phyloP scores from a whole-genome alignment of 2,113 vertebrate species.

The Pelecanus crispus region DNA sequence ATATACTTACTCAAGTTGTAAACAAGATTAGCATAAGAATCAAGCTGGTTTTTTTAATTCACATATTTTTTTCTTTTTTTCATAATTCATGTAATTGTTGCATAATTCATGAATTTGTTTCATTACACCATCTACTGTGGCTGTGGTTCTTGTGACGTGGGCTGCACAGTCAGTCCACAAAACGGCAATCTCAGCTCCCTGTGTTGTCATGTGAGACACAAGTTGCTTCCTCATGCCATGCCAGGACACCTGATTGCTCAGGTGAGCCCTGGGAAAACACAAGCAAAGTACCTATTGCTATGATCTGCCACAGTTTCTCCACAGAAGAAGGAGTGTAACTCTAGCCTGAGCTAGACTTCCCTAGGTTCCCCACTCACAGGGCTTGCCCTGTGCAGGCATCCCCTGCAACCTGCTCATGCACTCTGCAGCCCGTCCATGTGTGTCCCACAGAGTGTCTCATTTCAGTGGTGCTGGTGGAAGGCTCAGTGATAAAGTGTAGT shows the following conservation, averaged over 20 bases:
- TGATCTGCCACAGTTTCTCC: not conserved
- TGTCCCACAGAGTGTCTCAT: not conserved
- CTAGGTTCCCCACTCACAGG: no score
- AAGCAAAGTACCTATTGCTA: not conserved
- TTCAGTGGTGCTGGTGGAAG: not conserved
- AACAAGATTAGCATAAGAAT: not conserved
- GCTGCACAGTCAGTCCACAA: not conserved
- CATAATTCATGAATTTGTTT: not conserved
- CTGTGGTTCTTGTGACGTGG: not conserved
- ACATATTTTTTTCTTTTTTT: not conserved
- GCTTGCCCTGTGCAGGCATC: not conserved
- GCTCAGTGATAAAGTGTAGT: not conserved
- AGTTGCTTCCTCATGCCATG: not conserved
- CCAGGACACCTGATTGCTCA: not conserved
- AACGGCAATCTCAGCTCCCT: not conserved
- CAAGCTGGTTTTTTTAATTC: not conserved
- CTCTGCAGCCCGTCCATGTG: not conserved
- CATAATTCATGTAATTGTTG: not conserved
- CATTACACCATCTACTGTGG: not conserved
- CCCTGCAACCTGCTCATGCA: not conserved
- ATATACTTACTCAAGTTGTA: not conserved
- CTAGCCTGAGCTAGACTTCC: not conserved
- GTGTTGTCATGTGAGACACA: not conserved
- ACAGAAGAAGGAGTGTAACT: not conserved
- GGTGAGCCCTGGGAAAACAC: not conserved